A percentile compares a stretch with the other conserved stretches of the same genome.
phyloP scores from a whole-genome alignment of 2,113 vertebrate genomes.

The Stictonetta naevosa region DNA sequence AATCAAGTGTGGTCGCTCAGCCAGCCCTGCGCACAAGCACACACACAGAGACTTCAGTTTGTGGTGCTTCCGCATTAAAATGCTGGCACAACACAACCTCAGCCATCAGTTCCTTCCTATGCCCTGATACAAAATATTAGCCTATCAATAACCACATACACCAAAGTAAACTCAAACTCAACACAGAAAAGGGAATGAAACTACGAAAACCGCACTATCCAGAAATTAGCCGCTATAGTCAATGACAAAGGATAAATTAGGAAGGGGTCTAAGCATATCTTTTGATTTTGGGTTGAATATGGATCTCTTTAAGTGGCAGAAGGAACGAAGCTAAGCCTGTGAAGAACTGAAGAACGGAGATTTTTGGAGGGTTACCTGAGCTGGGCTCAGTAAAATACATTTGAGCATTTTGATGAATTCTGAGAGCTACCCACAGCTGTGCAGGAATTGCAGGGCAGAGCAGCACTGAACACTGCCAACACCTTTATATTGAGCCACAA shows the following conservation, averaged over 20 bases:
- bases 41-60: not conserved
- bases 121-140: not conserved
- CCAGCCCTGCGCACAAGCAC: not conserved
- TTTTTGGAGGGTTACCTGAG: not conserved
- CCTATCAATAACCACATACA: not conserved
- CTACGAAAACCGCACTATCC: not conserved
- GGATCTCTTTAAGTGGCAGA: not conserved
- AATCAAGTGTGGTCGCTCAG: not conserved
- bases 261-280: not conserved
- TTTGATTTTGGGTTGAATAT: not conserved
- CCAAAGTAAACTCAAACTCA: not conserved
- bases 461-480: not conserved
- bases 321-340: not conserved
- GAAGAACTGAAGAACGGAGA: not conserved
- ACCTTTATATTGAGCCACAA: not conserved
- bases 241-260: not conserved
- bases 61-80: not conserved
- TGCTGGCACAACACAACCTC: not conserved
- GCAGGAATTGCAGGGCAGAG: not conserved
- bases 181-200: not conserved
- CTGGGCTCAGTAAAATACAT: not conserved
- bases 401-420: not conserved
- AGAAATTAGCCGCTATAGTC: not conserved
- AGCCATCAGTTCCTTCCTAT: accelerated
- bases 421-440: not conserved